Conservation (phyloP, 2,888 invertebrate genomes). For the Cephus spinipes region DNA sequence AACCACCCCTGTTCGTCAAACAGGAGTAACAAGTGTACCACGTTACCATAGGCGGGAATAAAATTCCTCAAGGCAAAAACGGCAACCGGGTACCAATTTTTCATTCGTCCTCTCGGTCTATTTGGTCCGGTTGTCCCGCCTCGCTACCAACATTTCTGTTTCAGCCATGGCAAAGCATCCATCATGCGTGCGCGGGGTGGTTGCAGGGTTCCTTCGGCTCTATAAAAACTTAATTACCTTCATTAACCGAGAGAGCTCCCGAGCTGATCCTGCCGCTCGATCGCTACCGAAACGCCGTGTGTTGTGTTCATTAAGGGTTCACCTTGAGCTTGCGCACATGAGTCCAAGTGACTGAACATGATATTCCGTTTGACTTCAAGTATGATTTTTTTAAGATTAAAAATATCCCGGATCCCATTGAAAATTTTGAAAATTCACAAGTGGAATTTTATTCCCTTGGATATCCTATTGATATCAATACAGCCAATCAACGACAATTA, state of each 20-base stretch:
- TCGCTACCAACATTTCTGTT: conserved; percentile 5
- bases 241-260: conserved; percentile 56
- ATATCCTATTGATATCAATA: background rate
- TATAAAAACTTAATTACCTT: conserved; percentile 66
- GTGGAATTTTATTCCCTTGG: background rate
- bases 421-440: background rate
- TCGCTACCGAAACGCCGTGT: conserved; percentile 9
- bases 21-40: conserved; percentile 39
- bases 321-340: background rate
- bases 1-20: background rate
- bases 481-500: conserved; percentile 53
- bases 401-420: background rate
- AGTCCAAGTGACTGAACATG: background rate
- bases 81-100: conserved; percentile 47
- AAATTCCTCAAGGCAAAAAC: conserved; percentile 6
- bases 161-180: conserved; percentile 8
- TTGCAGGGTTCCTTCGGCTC: conserved; percentile 11
- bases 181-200: conserved; percentile 10
- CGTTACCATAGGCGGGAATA: background rate
- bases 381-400: background rate
- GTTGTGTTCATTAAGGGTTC: conserved; percentile 5
- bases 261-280: conserved; percentile 37
- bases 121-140: conserved; percentile 30
- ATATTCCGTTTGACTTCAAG: background rate
- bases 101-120: conserved; percentile 50